These are phyloP conservation scores for Pectinophora gossypiella DNA, from an alignment of 1,140 invertebrate genomes.

Conservation along the genomic window DNA sequence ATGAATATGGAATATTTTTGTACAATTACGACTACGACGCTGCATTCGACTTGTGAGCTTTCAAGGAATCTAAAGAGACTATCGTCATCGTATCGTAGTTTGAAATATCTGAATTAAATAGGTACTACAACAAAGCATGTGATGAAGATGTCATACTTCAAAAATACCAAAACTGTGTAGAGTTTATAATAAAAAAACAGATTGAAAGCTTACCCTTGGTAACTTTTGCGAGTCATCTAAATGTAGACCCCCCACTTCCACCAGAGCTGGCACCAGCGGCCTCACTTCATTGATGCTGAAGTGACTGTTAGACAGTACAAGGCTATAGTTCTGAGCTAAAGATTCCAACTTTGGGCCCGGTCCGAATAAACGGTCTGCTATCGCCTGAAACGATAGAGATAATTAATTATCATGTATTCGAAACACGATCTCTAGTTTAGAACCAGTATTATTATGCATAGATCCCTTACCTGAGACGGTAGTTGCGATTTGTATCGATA, in stretches of 20 bases:
- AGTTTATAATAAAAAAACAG: no score
- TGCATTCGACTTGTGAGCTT: no score
- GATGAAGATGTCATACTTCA: no score
- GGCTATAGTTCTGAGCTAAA: conserved; percentile 76
- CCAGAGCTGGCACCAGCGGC: conserved; percentile 75
- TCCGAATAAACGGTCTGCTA: conserved; percentile 68
- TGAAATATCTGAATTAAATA: no score
- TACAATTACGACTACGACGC: no score
- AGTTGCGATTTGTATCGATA: conserved; percentile 59
- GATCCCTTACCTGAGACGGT: conserved; percentile 61
- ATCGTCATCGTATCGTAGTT: no score
- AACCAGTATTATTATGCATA: conserved; percentile 9
- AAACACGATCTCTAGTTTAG: neutral
- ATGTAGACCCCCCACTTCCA: conserved; percentile 78
- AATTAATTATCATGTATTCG: neutral
- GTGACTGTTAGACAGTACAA: conserved; percentile 79
- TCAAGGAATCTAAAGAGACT: no score
- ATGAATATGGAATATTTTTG: no score
- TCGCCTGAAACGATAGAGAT: conserved; percentile 29
- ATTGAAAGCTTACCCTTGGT: conserved; percentile 48
- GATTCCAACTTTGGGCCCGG: conserved; percentile 67
- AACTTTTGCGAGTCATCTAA: conserved; percentile 59
- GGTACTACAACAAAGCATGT: no score
- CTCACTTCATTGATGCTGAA: conserved; percentile 77
- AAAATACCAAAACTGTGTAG: no score